A percentile compares a stretch with the other conserved stretches of the same genome.
Conservation (phyloP, 2,888 invertebrate genomes). For the Euclidia mi region DNA sequence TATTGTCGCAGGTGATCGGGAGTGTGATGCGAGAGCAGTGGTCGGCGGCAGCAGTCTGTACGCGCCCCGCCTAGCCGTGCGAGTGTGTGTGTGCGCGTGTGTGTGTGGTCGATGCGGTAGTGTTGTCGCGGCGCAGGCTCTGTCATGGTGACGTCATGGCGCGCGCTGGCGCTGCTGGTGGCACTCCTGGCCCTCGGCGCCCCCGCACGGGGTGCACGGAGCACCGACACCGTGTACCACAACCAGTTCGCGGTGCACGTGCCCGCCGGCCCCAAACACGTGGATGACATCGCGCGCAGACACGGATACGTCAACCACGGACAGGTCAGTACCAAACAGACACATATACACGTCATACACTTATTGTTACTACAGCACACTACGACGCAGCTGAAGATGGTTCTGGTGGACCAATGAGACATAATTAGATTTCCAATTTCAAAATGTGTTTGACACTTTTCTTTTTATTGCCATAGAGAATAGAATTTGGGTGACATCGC, state of each 20-base stretch:
- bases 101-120: constrained; percentile 71
- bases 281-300: constrained; percentile 94
- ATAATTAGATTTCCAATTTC: constrained; percentile 29
- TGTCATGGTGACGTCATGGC: constrained; percentile 85
- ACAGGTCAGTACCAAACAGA: too few relatives aligned
- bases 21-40: constrained; percentile 69
- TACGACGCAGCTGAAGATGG: neutral
- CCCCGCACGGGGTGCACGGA: too few relatives aligned
- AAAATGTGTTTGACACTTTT: constrained; percentile 1
- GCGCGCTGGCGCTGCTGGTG: constrained; percentile 77
- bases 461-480: constrained; percentile 12
- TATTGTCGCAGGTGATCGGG: constrained; percentile 68
- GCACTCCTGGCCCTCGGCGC: constrained; percentile 63
- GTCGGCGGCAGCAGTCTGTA: constrained; percentile 35
- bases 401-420: constrained; percentile 48
- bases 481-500: constrained; percentile 8
- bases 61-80: too few relatives aligned
- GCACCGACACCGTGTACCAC: constrained; percentile 91
- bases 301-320: constrained; percentile 97
- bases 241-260: constrained; percentile 97
- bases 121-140: constrained; percentile 59
- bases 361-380: too few relatives aligned
- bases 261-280: constrained; percentile 92
- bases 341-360: too few relatives aligned
- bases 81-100: too few relatives aligned